A percentile compares a stretch with the other conserved stretches of the same genome.
Evolutionary conservation across 2,888 invertebrate species (phyloP).

Genomic region (Endomychus coccineus): DNA sequence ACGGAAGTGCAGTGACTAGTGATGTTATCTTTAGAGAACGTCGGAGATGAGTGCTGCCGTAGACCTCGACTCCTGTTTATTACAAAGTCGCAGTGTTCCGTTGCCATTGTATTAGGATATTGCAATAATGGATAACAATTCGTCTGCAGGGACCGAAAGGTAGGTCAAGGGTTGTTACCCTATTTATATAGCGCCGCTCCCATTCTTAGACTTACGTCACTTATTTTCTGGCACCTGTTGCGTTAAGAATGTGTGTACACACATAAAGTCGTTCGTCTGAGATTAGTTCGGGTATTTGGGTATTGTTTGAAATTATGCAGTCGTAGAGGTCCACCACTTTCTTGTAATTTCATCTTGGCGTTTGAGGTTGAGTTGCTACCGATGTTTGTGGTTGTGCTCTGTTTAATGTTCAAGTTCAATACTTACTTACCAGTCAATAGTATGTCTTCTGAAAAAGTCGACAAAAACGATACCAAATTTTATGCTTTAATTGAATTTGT

Average conservation of each 20-base stretch:
- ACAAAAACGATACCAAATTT: too few species aligned
- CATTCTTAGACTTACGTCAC: constrained; percentile 29
- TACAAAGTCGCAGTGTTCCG: constrained; percentile 27
- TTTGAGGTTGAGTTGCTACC: too few species aligned
- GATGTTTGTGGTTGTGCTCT: too few species aligned
- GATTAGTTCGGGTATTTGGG: too few species aligned
- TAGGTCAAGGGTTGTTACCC: constrained; percentile 22
- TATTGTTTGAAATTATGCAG: too few species aligned
- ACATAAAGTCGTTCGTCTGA: constrained; percentile 20
- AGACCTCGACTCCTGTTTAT: constrained; percentile 29
- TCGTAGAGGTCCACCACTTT: too few species aligned
- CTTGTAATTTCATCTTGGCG: too few species aligned
- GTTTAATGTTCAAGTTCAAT: too few species aligned
- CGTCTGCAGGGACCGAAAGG: constrained; percentile 31
- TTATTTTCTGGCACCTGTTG: constrained; percentile 26
- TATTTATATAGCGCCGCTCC: constrained; percentile 16
- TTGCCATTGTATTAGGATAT: constrained; percentile 30
- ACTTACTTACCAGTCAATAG: too few species aligned
- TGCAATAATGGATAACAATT: constrained; percentile 35
- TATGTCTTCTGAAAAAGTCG: too few species aligned
- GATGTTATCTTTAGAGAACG: constrained; percentile 32
- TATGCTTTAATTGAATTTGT: too few species aligned
- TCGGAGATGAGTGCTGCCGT: constrained; percentile 36
- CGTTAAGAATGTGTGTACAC: constrained; percentile 21
- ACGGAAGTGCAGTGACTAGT: constrained; percentile 24